These are phyloP conservation scores for Bostrychus sinensis DNA, from an alignment of 2,113 vertebrate species.

Conservation along the genomic window DNA sequence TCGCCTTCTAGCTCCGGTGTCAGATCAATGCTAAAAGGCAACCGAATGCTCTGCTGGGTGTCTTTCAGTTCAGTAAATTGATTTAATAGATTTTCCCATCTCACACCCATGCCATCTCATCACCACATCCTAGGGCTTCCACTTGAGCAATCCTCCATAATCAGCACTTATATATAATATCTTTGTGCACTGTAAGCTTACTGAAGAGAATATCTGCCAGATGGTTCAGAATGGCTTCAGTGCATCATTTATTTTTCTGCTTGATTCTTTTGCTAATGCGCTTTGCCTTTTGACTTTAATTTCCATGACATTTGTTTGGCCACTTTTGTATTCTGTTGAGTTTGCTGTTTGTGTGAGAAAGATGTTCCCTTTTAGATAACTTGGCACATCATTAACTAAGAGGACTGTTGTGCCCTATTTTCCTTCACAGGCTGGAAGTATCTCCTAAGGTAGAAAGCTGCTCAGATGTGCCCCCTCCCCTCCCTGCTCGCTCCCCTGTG, in stretches of 20 bases:
- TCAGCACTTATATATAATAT: conserved; percentile 13
- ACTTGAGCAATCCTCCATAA: conserved; percentile 26
- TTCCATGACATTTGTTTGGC: conserved; percentile 44
- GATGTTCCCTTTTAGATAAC: conserved; percentile 57
- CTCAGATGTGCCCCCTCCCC: conserved; percentile 84
- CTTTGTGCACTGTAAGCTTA: conserved; percentile 37
- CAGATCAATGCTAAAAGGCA: conserved; percentile 13
- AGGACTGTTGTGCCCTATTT: conserved; percentile 90
- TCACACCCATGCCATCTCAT: conserved; percentile 45
- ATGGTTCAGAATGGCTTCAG: conserved; percentile 42
- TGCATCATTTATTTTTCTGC: conserved; percentile 51
- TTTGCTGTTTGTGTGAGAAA: conserved; percentile 53
- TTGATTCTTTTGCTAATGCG: conserved; percentile 63
- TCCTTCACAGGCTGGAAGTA: conserved; percentile 98
- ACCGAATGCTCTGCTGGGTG: conserved; percentile 27
- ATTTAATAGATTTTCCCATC: conserved; percentile 50
- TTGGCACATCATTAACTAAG: conserved; percentile 86
- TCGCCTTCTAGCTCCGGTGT: conserved; percentile 8
- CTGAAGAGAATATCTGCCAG: conserved; percentile 33
- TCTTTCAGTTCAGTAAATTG: conserved; percentile 38
- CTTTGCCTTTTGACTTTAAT: conserved; percentile 50
- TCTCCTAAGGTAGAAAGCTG: conserved; percentile 97
- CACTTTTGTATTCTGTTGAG: conserved; percentile 41
- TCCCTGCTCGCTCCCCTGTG: conserved; percentile 77
- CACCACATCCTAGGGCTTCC: conserved; percentile 28